These are phyloP conservation scores for Tapirus indicus DNA, from an alignment of 2,797 vertebrate species.

Conservation along the genomic window DNA sequence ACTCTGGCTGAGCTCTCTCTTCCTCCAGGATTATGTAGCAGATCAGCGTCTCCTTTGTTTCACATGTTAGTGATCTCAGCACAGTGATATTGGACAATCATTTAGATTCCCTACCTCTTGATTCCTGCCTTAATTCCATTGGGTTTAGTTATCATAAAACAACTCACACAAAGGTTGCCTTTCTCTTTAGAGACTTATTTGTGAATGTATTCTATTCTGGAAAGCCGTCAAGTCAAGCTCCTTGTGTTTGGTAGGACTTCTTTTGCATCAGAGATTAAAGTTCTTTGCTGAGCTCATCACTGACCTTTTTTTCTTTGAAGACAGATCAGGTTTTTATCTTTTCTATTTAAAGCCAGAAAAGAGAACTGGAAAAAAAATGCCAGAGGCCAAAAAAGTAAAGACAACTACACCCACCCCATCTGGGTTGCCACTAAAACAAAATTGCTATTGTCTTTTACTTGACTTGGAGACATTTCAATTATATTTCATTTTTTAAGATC, in stretches of 20 bases:
- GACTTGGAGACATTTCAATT: background rate
- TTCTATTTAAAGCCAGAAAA: constrained; percentile 13
- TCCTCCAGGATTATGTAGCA: background rate
- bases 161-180: background rate
- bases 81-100: background rate
- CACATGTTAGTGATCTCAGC: background rate
- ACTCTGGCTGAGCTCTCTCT: background rate
- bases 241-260: background rate
- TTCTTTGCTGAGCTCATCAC: background rate
- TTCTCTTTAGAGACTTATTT: background rate
- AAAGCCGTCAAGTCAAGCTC: background rate
- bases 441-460: background rate
- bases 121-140: background rate
- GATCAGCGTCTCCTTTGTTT: background rate
- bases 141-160: background rate
- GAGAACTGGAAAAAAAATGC: background rate
- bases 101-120: background rate
- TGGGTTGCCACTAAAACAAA: background rate
- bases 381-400: background rate
- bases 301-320: background rate
- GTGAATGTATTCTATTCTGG: background rate
- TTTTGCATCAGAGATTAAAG: constrained; percentile 29
- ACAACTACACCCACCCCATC: background rate
- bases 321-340: background rate
- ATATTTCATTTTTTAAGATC: background rate